phyloP scores from a whole-genome alignment of 2,888 invertebrate genomes.

The Diachrysia chrysitis region DNA sequence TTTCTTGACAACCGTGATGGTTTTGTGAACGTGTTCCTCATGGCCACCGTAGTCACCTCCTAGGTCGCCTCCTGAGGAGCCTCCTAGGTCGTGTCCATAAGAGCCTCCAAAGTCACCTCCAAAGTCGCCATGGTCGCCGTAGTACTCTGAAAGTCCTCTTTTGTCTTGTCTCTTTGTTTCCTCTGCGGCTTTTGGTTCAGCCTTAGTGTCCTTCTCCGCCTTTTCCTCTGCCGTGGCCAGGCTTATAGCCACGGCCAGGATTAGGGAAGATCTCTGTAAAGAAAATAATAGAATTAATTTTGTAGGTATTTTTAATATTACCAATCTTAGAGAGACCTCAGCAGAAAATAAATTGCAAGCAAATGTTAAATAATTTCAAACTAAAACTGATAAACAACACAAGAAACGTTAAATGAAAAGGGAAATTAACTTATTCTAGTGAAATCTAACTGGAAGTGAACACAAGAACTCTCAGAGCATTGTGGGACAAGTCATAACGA shows the following conservation, averaged over 20 bases:
- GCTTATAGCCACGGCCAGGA: constrained; percentile 88
- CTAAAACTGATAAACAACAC: constrained; percentile 16
- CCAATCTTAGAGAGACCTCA: background rate
- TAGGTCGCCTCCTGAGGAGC: constrained; percentile 59
- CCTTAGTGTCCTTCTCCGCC: constrained; percentile 84
- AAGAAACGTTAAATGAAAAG: constrained; percentile 42
- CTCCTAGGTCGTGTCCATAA: constrained; percentile 61
- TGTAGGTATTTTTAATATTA: no score
- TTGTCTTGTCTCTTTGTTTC: constrained; percentile 89
- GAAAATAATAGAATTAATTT: constrained; percentile 41
- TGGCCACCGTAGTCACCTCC: constrained; percentile 62
- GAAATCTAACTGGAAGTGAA: constrained; percentile 55
- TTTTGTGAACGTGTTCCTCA: constrained; percentile 89
- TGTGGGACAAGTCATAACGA: constrained; percentile 55
- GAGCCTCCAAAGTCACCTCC: constrained; percentile 67
- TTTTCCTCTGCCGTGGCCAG: constrained; percentile 89
- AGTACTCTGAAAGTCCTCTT: constrained; percentile 87
- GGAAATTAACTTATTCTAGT: constrained; percentile 53
- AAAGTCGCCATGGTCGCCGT: constrained; percentile 79
- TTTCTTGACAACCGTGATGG: constrained; percentile 92
- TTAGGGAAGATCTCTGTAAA: constrained; percentile 84
- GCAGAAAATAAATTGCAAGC: background rate
- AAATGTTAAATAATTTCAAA: constrained; percentile 10
- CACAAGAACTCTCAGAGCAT: constrained; percentile 59
- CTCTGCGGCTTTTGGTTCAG: constrained; percentile 81